Evolutionary conservation across 2,797 vertebrate species (phyloP), one percentile per base, ranked within the genome.

Genomic region (Spinibarbus caldwelli): DNA sequence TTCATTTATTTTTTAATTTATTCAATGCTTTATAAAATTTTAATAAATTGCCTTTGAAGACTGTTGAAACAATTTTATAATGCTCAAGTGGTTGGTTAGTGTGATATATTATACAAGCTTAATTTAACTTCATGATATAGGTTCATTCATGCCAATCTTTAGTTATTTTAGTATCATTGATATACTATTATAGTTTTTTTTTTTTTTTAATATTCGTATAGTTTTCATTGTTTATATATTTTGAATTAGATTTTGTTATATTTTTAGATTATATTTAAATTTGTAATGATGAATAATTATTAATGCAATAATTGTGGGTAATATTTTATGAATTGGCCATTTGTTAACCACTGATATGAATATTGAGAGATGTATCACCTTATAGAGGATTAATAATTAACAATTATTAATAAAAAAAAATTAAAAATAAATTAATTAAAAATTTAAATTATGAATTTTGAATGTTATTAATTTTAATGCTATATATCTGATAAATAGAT

Each of bases 1-100:
- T n/a, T n/a, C n/a, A n/a, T n/a, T n/a, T n/a, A n/a, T n/a, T 14
- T 17, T 17, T 15, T 17, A 23, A 59, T 87, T 75, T 79, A 72
- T 66, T 77, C 21, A 54, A 54, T 59, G 8, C 11, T 45, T 45
- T 41, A n/a, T 34, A 9, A 5, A 70, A 45, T 76, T 21, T 14
- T 8, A 54, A 36, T 23, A 5, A 75, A 52, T 49, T 34, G 17
- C 26, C 19, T 34, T 34, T 12, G 17, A 36, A 23, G 12, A 36
- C n/a, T 26, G 47, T 8, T 36, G 17, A 36, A 36, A 23, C 6
- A 6, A 36, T 76, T 52, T 54, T 29, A 59, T 19, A n/a, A 14
- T 49, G 29, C 62, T 38, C 23, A 67, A 80, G 38, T 47, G 38
- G 3, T 57, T 57, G 36, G 10, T 59, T 41, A 45, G 36, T n/a